Base-by-base conservation (phyloP, 2,888 invertebrate genomes). In the Cynaeus angustus region DNA sequence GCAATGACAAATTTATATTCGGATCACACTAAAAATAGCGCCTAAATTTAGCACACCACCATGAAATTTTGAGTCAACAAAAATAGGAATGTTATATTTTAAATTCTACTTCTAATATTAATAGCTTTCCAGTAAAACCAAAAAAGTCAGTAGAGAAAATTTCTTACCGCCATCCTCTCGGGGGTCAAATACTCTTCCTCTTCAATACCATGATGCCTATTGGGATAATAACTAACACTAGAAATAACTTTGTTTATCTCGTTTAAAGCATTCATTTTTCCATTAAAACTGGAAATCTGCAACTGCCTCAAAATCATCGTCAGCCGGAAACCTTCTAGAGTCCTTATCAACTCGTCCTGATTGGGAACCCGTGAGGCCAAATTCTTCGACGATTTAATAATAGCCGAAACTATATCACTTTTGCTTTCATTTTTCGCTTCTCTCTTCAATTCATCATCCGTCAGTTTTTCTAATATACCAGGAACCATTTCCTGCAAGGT, bases 231-330 rank as follows among this genome's bases (percentile, higher is more conserved):
- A 66, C 94, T 92, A 69, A 97, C 96, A 79, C 94, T 93, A 68
- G 94, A 93, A 75, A 96, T 94, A 55, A 98, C 94, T 88, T 98
- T 98, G 86, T 98, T 98, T 68, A 99, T 96, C 89, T 99, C 98
- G 85, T 98, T 98, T 73, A 99, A 87, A 14, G 98, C 98, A 81
- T 98, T 98, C 98, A 99, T 99, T 89, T 98, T 98, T 37, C 98
- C 98, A 87, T 98, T 98, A 84, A 98, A 99, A 61, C 98, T 98
- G 16, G 98, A 97, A 84, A 98, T 97, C 89, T 97, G 96, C 75
- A 98, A 87, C 80, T 96, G 91, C 83, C 85, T 77, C 48, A 98
- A 88, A 81, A 98, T 97, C 95, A 98, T 97, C 88, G 97, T 96
- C 77, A 98, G 88, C 78, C 98, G 90, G 88, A 98, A 96, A 86